Evolutionary conservation across 2,113 vertebrate species (phyloP).

Genomic region (Dasyprocta punctata): DNA sequence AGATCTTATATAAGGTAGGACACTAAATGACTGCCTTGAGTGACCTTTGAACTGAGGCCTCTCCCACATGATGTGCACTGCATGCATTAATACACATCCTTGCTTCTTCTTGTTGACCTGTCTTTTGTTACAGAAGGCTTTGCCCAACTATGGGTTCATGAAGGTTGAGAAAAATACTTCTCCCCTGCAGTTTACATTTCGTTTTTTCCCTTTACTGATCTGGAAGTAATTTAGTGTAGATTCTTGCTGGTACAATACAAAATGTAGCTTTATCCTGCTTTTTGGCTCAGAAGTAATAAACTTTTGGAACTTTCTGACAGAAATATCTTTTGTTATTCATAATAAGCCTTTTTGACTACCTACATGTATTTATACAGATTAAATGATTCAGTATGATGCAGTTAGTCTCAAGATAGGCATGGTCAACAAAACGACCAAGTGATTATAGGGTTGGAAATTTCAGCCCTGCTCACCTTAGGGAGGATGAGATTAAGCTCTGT

Average conservation of each 20-base stretch:
- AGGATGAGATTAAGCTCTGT: not conserved
- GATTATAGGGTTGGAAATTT: not conserved
- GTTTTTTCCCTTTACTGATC: not conserved
- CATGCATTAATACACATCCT: not conserved
- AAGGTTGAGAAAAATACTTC: not conserved
- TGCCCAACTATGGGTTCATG: not conserved
- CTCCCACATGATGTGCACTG: not conserved
- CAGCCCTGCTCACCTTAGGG: accelerated
- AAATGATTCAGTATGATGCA: not conserved
- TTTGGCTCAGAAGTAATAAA: not conserved
- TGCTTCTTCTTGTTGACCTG: not conserved
- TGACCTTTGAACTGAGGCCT: not conserved
- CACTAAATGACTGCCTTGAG: not conserved
- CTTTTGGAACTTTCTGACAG: not conserved
- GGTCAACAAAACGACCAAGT: not conserved
- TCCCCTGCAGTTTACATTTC: not conserved
- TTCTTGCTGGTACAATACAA: not conserved
- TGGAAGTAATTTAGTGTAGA: not conserved
- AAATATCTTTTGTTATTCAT: too few species aligned
- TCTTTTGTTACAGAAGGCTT: not conserved
- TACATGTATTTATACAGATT: not conserved
- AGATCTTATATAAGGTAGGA: not conserved
- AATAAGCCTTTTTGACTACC: not conserved
- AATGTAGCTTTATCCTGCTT: not conserved
- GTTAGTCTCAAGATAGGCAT: not conserved